Conservation (phyloP, 2,888 invertebrate genomes). For the Alloplasta piceator region DNA sequence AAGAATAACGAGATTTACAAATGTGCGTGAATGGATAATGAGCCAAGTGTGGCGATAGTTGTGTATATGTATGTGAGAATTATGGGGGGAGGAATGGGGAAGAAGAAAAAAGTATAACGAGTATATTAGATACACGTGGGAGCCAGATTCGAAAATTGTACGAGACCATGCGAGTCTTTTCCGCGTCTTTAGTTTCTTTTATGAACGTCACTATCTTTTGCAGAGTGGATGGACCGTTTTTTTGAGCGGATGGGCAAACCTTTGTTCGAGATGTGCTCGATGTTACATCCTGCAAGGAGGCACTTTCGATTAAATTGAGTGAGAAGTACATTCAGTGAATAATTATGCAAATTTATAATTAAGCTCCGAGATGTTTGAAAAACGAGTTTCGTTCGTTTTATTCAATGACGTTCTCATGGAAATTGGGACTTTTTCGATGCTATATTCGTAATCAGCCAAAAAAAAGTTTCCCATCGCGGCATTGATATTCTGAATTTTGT, state of each 20-base stretch:
- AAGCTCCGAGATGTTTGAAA: no score
- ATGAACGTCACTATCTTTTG: not conserved
- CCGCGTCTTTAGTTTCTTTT: conserved; percentile 16
- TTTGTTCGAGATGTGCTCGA: no score
- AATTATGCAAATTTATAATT: no score
- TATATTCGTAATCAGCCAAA: no score
- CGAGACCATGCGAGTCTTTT: not conserved
- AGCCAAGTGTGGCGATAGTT: conserved; percentile 3
- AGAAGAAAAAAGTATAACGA: conserved; percentile 36
- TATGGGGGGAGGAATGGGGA: conserved; percentile 36
- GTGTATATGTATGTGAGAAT: conserved; percentile 42
- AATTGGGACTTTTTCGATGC: no score
- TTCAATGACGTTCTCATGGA: no score
- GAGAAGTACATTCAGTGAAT: no score
- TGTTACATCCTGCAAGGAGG: no score
- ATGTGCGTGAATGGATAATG: conserved; percentile 59
- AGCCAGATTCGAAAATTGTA: conserved; percentile 49
- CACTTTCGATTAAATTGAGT: no score
- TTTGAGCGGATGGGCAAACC: not conserved
- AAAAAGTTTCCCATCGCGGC: no score
- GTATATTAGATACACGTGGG: conserved; percentile 59
- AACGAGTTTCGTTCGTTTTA: no score
- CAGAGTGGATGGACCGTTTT: not conserved
- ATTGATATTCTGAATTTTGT: no score
- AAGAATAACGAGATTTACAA: conserved; percentile 54